Evolutionary conservation across 2,797 vertebrate species (phyloP).

Genomic region (Enteromius afrohamiltoni): DNA sequence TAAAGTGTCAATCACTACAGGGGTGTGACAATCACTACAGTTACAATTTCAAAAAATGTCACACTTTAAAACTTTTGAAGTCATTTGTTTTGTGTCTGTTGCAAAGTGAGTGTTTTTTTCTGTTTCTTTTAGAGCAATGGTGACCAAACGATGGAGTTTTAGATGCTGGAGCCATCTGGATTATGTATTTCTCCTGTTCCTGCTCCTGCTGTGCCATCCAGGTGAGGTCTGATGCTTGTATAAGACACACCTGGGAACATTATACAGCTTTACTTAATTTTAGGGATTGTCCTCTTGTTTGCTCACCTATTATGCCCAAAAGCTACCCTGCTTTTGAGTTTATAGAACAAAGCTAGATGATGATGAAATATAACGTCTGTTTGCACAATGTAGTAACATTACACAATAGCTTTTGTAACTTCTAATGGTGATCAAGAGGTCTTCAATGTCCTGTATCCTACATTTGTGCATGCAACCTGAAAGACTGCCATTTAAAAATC

Average conservation of each 20-base stretch:
- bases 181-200: constrained; percentile 56
- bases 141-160: background rate
- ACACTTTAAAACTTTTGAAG: background rate
- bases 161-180: constrained; percentile 1
- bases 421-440: background rate
- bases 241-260: constrained; percentile 13
- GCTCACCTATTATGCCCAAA: background rate
- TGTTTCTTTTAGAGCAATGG: constrained; percentile 63
- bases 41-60: background rate
- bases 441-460: background rate
- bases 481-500: background rate
- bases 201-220: constrained; percentile 59
- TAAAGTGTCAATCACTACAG: background rate
- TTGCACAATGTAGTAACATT: background rate
- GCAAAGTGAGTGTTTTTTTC: background rate
- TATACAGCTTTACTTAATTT: background rate
- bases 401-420: constrained; percentile 4
- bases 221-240: constrained; percentile 58
- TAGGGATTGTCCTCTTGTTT: constrained; percentile 27
- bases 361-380: constrained; percentile 3
- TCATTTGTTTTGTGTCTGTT: background rate
- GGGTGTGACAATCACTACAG: background rate
- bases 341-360: constrained; percentile 3
- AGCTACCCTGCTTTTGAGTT: background rate
- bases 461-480: background rate